Base-by-base conservation (phyloP, 2,888 invertebrate genomes). In the Calephelis perditalis region DNA sequence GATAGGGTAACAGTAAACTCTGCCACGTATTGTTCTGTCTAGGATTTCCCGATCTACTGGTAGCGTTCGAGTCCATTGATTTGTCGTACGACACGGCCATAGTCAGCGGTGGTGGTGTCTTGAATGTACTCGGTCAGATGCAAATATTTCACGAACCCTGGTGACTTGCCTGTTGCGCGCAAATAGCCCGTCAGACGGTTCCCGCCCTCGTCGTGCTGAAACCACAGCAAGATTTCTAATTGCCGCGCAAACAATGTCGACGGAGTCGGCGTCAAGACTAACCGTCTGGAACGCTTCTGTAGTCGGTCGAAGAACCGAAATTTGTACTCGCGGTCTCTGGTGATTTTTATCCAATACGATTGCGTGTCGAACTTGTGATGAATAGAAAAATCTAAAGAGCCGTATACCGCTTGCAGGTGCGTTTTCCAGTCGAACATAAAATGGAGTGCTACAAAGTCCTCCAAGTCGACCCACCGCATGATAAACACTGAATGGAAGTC, bases 1-100 rank as follows among this genome's bases (percentile, higher is more conserved):
- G 55, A 55, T 55, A 55, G 37, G 55, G 55, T 10, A 36, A n/a
- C 55, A 55, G 12, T 55, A 55, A 55, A 55, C 37, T 37, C 37
- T n/a, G 37, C 55, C 55, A 55, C 55, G 55, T 55, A 55, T 36
- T n/a, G 36, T 15, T n/a, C 54, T 35, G 11, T 54, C 54, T 54
- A 35, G 26, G 11, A 36, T 5, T 54, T 54, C n/a, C 37, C 36
- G 37, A 8, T 55, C 5, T 15, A 15, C 15, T 15, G 15, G 15
- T 15, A 15, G 15, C 15, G 15, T 15, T 15, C 44, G 44, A 45
- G 44, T 45, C 44, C 44, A 45, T 11, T 11, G 11, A 45, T 45
- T 15, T 36, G 26, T 35, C 26, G 54, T 36, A 11, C 45, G 45
- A 45, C 45, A 11, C 46, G 46, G n/a, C 11, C 46, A 46, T 46